Percentiles rank a stretch among this genome's conserved stretches.
Evolutionary conservation across 2,797 vertebrate species (phyloP).

Genomic region (Menidia menidia): DNA sequence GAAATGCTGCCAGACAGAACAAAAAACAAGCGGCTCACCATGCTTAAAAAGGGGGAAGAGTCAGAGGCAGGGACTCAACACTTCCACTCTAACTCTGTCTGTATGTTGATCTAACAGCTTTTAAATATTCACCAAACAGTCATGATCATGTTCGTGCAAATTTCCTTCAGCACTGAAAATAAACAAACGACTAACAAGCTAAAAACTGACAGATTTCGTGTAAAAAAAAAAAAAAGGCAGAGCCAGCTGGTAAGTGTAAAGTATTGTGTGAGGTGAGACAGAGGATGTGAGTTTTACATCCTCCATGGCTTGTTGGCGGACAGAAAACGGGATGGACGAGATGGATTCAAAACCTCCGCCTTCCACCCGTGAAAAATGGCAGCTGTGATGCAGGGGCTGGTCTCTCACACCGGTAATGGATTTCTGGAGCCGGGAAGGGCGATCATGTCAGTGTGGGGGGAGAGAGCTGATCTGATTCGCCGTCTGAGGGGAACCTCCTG

Average conservation of each 20-base stretch:
- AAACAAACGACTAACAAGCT: too few species aligned
- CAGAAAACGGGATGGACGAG: conserved; percentile 36
- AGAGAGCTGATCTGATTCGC: conserved; percentile 28
- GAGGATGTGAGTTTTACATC: conserved; percentile 30
- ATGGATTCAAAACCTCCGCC: conserved; percentile 61
- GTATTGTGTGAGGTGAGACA: conserved; percentile 25
- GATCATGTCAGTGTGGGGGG: conserved; percentile 8
- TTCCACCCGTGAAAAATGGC: conserved; percentile 56
- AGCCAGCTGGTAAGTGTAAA: background rate
- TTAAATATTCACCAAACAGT: background rate
- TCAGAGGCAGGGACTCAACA: background rate
- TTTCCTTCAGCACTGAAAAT: background rate
- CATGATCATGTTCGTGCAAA: background rate
- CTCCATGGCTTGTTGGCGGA: conserved; percentile 58
- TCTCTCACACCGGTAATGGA: conserved; percentile 18
- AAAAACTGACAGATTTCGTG: too few species aligned
- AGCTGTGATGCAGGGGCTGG: conserved; percentile 42
- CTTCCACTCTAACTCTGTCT: background rate
- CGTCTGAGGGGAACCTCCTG: conserved; percentile 37
- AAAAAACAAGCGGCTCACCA: background rate
- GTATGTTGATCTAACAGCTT: background rate
- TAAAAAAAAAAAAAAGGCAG: background rate
- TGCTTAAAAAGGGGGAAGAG: background rate
- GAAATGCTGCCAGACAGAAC: conserved; percentile 16
- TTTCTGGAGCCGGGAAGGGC: conserved; percentile 33